Evolutionary conservation across 53 echinoderm and acorn worm species (phyloP).

Genomic region (Echinarachnius parma): DNA sequence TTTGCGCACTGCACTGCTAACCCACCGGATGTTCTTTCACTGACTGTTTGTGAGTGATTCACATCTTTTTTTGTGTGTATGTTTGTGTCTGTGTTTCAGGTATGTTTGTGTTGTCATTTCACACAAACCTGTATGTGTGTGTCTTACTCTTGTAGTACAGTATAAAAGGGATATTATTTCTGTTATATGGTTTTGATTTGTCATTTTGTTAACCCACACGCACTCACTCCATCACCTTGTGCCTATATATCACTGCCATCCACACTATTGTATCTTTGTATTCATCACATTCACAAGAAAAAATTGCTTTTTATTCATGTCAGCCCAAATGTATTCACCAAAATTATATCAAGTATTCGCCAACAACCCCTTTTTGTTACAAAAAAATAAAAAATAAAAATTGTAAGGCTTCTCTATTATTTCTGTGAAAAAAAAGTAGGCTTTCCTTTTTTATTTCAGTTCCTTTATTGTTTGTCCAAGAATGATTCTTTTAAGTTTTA

Average conservation of each 20-base stretch:
- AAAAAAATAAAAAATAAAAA: constrained; percentile 14
- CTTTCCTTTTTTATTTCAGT: constrained; percentile 22
- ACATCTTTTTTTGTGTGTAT: constrained; percentile 23
- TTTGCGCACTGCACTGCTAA: not conserved
- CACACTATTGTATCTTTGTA: not conserved
- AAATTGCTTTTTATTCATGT: not conserved
- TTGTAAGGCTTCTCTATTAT: too few relatives aligned
- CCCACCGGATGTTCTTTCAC: not conserved
- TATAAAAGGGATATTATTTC: too few relatives aligned
- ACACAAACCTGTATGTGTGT: constrained; percentile 8
- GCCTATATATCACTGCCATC: constrained; percentile 21
- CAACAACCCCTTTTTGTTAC: constrained; percentile 8
- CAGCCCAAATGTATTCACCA: constrained; percentile 7
- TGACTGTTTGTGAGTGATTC: not conserved
- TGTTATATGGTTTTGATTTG: not conserved
- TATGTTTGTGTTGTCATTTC: constrained; percentile 21
- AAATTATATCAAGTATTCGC: constrained; percentile 2
- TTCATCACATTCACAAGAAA: not conserved
- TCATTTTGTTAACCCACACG: not conserved
- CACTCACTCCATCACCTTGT: constrained; percentile 30
- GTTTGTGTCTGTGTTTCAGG: constrained; percentile 13
- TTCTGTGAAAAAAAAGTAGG: constrained; percentile 20
- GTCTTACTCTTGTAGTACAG: too few relatives aligned
- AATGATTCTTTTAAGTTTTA: constrained; percentile 35
- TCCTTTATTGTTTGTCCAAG: constrained; percentile 38